These are phyloP conservation scores for Neodon shergylaensis DNA, from an alignment of 2,113 vertebrate genomes.

Conservation along the genomic window DNA sequence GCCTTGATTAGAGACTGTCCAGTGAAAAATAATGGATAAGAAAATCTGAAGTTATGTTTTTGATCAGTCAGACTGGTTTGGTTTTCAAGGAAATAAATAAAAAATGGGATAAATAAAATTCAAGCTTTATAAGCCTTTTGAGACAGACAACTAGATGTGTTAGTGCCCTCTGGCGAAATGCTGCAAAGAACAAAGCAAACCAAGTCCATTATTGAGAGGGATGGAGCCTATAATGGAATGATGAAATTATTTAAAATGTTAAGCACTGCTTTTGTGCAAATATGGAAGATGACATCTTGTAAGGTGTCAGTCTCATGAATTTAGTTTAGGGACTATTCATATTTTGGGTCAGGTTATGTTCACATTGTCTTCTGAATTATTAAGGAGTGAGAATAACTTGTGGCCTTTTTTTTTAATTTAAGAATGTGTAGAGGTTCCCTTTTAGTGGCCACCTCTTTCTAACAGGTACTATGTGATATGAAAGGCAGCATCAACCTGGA, in stretches of 20 bases:
- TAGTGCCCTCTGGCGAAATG: neutral
- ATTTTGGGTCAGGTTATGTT: neutral
- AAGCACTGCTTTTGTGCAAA: neutral
- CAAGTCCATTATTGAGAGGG: neutral
- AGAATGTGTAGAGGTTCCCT: rapidly evolving
- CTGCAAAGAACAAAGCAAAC: neutral
- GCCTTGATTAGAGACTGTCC: neutral
- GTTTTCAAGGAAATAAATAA: neutral
- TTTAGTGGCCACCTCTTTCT: neutral
- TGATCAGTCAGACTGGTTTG: neutral
- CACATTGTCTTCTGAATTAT: neutral
- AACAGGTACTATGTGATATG: rapidly evolving
- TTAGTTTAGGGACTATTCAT: neutral
- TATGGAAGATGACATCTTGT: neutral
- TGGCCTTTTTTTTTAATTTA: neutral
- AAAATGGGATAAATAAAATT: neutral
- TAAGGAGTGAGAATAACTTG: neutral
- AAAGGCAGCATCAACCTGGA: neutral
- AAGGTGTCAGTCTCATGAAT: neutral
- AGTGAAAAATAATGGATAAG: neutral
- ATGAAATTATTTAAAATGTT: neutral
- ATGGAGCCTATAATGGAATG: neutral
- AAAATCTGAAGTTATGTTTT: neutral
- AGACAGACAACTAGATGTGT: neutral
- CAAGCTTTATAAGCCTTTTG: neutral